A percentile compares a stretch with the other conserved stretches of the same genome.
Conservation (phyloP, 2,888 invertebrate genomes). For the Nymphalis urticae region DNA sequence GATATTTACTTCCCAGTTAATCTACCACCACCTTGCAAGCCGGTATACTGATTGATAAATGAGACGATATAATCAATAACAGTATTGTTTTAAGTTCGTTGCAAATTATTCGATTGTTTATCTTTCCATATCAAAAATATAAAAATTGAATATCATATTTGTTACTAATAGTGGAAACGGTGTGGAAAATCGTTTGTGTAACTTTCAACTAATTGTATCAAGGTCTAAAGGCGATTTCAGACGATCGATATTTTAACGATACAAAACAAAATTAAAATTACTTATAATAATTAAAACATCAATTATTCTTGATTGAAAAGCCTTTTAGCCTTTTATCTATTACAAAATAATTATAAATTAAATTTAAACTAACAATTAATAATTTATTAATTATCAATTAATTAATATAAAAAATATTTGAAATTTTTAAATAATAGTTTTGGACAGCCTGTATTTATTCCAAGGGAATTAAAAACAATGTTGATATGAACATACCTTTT, state of each 20-base stretch:
- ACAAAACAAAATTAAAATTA: not conserved
- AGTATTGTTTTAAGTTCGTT: too few species aligned
- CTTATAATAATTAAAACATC: not conserved
- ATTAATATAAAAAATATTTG: too few species aligned
- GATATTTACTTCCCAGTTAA: too few species aligned
- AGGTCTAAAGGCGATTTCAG: constrained; percentile 44
- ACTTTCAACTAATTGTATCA: constrained; percentile 55
- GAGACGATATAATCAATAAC: too few species aligned
- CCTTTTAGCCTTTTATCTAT: not conserved
- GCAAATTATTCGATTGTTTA: too few species aligned
- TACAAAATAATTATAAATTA: not conserved
- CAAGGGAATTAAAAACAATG: not conserved
- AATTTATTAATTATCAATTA: too few species aligned
- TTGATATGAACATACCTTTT: constrained; percentile 23
- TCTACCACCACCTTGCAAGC: too few species aligned
- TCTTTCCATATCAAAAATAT: not conserved
- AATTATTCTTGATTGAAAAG: not conserved
- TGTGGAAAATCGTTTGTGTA: constrained; percentile 53
- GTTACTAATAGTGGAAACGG: constrained; percentile 47
- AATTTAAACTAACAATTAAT: too few species aligned
- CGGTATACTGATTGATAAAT: too few species aligned
- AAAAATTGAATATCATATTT: too few species aligned
- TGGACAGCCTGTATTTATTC: too few species aligned
- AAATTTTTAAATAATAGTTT: too few species aligned
- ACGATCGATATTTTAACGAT: not conserved